Evolutionary conservation across 2,113 vertebrate genomes (phyloP), one percentile per base, ranked within the genome.

Genomic region (Steatornis caripensis): DNA sequence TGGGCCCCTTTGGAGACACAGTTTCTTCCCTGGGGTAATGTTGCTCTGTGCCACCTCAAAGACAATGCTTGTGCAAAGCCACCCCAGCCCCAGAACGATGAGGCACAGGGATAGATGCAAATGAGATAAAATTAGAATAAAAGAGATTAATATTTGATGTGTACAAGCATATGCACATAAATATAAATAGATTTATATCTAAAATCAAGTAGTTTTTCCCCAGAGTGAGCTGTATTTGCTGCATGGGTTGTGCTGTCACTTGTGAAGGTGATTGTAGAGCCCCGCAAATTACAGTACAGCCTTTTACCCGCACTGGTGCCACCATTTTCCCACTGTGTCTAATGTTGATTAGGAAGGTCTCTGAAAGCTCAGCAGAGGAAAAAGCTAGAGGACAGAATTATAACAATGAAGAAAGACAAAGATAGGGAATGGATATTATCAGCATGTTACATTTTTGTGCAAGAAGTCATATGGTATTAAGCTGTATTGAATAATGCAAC

Each of bases 161-260:
- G 1, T 92, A 93, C 80, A 95, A 89, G 71, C 69, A 26, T 90
- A 96, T 95, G 94, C 94, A 97, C 94, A 97, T 96, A 97, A 95
- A 96, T 96, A 97, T 96, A 96, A 96, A 96, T 95, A 96, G 66
- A 94, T 95, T 97, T 96, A 5, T 95, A 92, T 36, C 84, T 75
- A 49, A 95, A 97, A 94, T 92, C 65, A 92, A 95, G 84, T 98
- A 93, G 75, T 90, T 97, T 97, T 92, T 92, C 94, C 87, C 97
- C 91, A 41, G 97, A 97, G 96, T 34, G 15, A 97, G 89, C 81
- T 36, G 83, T 26, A 17, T 93, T 91, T 93, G 78, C 95, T 94
- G 87, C 95, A 95, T 80, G 71, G 93, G 79, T 76, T 93, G 93
- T 68, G 88, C 79, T 37, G 7, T 94, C 94, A 93, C 95, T 91